A percentile compares a stretch with the other conserved stretches of the same genome.
phyloP scores from a whole-genome alignment of 2,888 invertebrate species.

The Mylabris sibirica region DNA sequence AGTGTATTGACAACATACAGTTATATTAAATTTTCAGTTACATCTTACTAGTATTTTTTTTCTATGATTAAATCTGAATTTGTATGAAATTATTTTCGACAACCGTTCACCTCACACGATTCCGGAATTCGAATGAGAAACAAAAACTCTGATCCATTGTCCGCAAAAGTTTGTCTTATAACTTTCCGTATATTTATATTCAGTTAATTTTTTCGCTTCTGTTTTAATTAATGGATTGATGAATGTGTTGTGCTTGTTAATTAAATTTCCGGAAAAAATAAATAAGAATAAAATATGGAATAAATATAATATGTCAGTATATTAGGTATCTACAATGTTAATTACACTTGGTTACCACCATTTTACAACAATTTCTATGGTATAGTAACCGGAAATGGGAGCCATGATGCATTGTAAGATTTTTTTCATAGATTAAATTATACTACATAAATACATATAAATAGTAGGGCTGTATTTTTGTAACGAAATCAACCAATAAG shows the following conservation, averaged over 20 bases:
- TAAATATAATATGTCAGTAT: constrained; percentile 15
- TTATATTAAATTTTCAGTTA: neutral
- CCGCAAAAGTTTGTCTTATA: constrained; percentile 21
- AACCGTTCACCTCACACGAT: constrained; percentile 20
- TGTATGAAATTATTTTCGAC: constrained; percentile 22
- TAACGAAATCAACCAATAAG: constrained; percentile 42
- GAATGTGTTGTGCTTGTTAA: constrained; percentile 27
- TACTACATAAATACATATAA: neutral
- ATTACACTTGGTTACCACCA: constrained; percentile 38
- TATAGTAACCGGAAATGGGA: constrained; percentile 46
- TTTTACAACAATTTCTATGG: constrained; percentile 36
- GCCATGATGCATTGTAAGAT: constrained; percentile 50
- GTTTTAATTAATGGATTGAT: constrained; percentile 40
- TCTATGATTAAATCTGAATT: neutral
- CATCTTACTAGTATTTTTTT: neutral
- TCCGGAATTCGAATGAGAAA: constrained; percentile 31
- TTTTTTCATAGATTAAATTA: constrained; percentile 40
- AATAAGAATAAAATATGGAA: constrained; percentile 35
- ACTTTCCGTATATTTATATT: neutral
- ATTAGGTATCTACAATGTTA: constrained; percentile 23
- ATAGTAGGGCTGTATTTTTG: constrained; percentile 37
- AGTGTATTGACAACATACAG: neutral
- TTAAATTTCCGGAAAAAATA: constrained; percentile 39
- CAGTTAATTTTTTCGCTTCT: neutral
- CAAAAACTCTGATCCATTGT: constrained; percentile 22